phyloP scores from a whole-genome alignment of 2,888 invertebrate genomes.

The Gymnocheta viridis region DNA sequence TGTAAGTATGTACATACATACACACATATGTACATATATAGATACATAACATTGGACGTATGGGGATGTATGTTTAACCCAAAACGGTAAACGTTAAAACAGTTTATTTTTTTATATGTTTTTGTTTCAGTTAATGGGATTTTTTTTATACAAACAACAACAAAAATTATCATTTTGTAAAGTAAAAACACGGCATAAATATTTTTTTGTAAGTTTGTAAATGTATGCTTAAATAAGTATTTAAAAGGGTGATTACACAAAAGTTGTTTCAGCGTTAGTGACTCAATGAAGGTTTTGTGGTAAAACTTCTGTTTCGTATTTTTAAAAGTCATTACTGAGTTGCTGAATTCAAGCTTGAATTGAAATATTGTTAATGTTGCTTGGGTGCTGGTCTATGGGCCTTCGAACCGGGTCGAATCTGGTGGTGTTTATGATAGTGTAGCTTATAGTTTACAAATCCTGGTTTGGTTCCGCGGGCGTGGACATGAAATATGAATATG shows the following conservation, averaged over 20 bases:
- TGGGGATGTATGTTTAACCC: not conserved
- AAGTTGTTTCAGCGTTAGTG: not conserved
- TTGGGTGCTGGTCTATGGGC: no score
- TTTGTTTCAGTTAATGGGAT: slow-evolving; percentile 21
- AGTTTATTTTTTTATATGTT: slow-evolving; percentile 5
- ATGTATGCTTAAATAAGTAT: not conserved
- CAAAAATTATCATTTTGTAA: slow-evolving; percentile 45
- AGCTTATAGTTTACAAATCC: no score
- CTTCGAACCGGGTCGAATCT: no score
- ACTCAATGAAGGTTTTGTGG: not conserved
- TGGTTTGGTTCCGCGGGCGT: no score
- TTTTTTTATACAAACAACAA: slow-evolving; percentile 18
- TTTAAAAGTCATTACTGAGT: no score
- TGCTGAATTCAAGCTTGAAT: no score
- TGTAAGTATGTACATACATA: not conserved
- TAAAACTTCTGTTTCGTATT: not conserved
- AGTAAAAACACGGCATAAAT: slow-evolving; percentile 26
- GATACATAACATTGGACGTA: slow-evolving; percentile 16
- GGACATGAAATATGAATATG: no score
- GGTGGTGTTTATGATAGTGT: no score
- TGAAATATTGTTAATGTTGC: no score
- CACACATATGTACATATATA: not conserved
- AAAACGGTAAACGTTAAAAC: slow-evolving; percentile 63
- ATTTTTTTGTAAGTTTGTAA: slow-evolving; percentile 3
- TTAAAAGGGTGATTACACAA: slow-evolving; percentile 18